Conservation (phyloP, 2,797 vertebrate genomes). For the Characodon lateralis region DNA sequence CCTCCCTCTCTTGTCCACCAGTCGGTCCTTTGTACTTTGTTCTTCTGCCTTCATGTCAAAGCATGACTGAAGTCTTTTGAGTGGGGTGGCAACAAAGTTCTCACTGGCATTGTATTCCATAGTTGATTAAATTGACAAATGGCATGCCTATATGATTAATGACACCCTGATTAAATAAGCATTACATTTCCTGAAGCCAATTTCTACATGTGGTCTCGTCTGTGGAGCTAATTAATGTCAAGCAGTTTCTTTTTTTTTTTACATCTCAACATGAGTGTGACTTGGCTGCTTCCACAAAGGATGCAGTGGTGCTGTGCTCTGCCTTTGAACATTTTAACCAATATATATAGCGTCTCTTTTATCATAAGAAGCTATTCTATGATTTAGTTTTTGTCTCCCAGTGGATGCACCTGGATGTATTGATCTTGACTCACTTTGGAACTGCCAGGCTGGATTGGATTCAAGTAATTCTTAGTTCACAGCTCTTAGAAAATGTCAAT, state of each 20-base stretch:
- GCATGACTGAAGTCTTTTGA: conserved; percentile 2
- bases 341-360: too few relatives aligned
- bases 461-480: neutral
- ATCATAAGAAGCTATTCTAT: neutral
- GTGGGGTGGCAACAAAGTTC: neutral
- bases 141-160: conserved; percentile 8
- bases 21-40: conserved; percentile 21
- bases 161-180: conserved; percentile 22
- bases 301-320: neutral
- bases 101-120: conserved; percentile 26
- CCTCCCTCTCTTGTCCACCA: conserved; percentile 36
- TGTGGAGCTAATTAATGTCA: conserved; percentile 21
- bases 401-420: neutral
- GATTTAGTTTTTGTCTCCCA: neutral
- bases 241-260: neutral
- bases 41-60: conserved; percentile 11
- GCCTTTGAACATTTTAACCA: conserved; percentile 2
- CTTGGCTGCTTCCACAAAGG: conserved; percentile 2
- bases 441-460: neutral
- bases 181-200: conserved; percentile 15
- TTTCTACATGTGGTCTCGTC: neutral
- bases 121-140: conserved; percentile 6
- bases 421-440: neutral
- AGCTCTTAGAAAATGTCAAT: conserved; percentile 6
- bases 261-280: neutral